Conservation (phyloP, 2,888 invertebrate species). For the Cheilosia impressa region DNA sequence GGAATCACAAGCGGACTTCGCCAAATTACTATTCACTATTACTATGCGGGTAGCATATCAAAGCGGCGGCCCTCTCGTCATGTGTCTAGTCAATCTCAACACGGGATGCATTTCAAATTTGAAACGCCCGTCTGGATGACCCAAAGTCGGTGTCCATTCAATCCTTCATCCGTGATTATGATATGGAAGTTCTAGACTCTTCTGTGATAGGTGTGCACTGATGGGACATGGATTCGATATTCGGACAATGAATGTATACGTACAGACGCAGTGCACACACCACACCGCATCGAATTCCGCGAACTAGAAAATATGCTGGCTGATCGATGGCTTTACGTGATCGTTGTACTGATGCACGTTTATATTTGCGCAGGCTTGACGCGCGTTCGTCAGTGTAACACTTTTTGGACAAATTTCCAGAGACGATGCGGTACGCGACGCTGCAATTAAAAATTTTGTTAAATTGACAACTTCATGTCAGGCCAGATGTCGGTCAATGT, state of each 20-base stretch:
- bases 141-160: not conserved
- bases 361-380: constrained; percentile 48
- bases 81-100: not conserved
- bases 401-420: constrained; percentile 45
- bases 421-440: constrained; percentile 27
- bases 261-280: not conserved
- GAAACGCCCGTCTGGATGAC: constrained; percentile 19
- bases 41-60: constrained; percentile 49
- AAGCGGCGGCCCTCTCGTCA: constrained; percentile 6
- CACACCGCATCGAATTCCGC: constrained; percentile 48
- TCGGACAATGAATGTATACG: not conserved
- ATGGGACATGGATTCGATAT: not conserved
- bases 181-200: constrained; percentile 22
- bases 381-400: constrained; percentile 37
- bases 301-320: constrained; percentile 52
- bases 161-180: constrained; percentile 20
- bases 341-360: constrained; percentile 25
- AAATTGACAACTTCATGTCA: constrained; percentile 72
- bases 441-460: constrained; percentile 73
- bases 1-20: constrained; percentile 10
- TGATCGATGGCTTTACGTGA: constrained; percentile 66
- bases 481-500: constrained; percentile 74
- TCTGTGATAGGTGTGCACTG: constrained; percentile 7
- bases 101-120: constrained; percentile 16
- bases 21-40: constrained; percentile 69